Conservation (phyloP, 2,888 invertebrate genomes). For the Xanthorhoe designata region DNA sequence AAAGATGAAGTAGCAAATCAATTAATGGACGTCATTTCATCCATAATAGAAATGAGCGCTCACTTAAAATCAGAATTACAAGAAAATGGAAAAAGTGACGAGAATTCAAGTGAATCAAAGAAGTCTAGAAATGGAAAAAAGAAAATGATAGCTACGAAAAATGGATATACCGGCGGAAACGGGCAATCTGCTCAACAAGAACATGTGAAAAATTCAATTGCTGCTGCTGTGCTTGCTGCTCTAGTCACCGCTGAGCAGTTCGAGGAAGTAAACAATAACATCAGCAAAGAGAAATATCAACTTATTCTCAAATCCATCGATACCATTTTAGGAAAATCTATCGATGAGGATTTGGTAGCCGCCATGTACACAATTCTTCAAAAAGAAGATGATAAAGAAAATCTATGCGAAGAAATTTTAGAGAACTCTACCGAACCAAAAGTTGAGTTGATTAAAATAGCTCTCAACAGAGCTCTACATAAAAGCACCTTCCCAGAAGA, state of each 20-base stretch:
- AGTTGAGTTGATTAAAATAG: conserved; percentile 87
- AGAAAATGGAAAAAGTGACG: conserved; percentile 60
- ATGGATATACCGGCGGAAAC: conserved; percentile 54
- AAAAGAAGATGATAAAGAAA: conserved; percentile 80
- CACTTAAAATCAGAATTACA: conserved; percentile 77
- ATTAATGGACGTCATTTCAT: conserved; percentile 79
- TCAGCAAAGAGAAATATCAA: conserved; percentile 80
- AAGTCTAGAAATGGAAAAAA: conserved; percentile 67
- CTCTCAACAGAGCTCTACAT: conserved; percentile 74
- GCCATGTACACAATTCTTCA: conserved; percentile 81
- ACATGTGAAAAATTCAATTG: conserved; percentile 83
- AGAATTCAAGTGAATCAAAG: conserved; percentile 57
- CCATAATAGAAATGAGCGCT: conserved; percentile 82
- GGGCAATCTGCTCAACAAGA: conserved; percentile 74
- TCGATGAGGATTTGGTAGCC: conserved; percentile 77
- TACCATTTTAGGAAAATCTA: conserved; percentile 78
- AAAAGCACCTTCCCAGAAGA: conserved; percentile 82
- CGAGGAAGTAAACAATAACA: conserved; percentile 80
- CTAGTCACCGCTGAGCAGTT: conserved; percentile 82
- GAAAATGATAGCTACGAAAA: conserved; percentile 56
- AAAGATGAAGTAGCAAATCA: conserved; percentile 84
- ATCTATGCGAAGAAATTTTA: conserved; percentile 78
- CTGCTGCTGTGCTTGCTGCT: conserved; percentile 81
- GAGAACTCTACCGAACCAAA: conserved; percentile 85
- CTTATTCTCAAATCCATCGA: conserved; percentile 82